Evolutionary conservation across 2,113 vertebrate species (phyloP).

Genomic region (Trematocara stigmaticum): DNA sequence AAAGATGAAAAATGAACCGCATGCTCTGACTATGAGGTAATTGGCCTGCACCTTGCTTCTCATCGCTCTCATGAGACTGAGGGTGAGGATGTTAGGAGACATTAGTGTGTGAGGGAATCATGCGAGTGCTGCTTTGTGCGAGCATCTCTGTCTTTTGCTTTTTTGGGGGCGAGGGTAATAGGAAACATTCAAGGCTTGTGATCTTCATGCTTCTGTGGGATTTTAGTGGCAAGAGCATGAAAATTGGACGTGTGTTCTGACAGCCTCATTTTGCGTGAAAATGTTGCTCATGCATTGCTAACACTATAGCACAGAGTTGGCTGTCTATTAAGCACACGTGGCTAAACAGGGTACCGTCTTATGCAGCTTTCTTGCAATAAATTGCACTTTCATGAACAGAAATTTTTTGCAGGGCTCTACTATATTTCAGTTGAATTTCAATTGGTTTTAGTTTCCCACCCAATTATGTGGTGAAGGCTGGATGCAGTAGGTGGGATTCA

Average conservation of each 20-base stretch:
- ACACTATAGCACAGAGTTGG: background rate
- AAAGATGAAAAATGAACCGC: conserved; percentile 42
- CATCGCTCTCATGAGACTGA: background rate
- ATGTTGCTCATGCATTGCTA: background rate
- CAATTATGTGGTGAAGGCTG: background rate
- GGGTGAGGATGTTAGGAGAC: background rate
- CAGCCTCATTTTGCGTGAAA: background rate
- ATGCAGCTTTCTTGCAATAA: background rate
- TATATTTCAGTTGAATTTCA: background rate
- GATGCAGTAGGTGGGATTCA: background rate
- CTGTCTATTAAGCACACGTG: background rate
- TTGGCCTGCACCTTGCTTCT: conserved; percentile 27
- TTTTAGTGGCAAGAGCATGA: background rate
- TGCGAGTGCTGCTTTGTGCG: background rate
- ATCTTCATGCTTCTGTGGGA: background rate
- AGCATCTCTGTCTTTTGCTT: background rate
- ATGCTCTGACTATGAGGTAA: conserved; percentile 29
- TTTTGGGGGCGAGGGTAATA: background rate
- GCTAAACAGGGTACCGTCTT: background rate
- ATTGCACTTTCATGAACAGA: background rate
- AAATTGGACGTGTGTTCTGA: background rate
- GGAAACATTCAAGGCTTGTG: background rate
- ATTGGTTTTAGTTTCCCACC: background rate
- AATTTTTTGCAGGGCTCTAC: background rate
- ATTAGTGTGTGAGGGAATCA: background rate